phyloP scores from a whole-genome alignment of 2,888 invertebrate genomes.

The Gerosis bhagava region DNA sequence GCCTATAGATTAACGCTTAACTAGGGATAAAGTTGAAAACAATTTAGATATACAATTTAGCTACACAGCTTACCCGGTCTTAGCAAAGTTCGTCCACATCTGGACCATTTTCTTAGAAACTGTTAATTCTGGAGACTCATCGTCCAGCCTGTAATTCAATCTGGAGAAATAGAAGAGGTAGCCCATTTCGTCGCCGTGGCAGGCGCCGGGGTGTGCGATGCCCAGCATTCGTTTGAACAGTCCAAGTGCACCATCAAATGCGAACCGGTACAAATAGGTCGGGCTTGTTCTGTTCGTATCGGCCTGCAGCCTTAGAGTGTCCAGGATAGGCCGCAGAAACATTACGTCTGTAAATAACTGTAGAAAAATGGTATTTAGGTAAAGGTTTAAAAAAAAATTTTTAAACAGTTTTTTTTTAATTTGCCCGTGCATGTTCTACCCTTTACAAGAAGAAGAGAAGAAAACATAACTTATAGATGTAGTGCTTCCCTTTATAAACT shows the following conservation, averaged over 20 bases:
- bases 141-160: conserved; percentile 82
- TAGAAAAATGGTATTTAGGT: too few relatives aligned
- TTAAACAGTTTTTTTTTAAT: too few relatives aligned
- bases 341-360: conserved; percentile 84
- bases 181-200: conserved; percentile 85
- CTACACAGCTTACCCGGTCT: conserved; percentile 83
- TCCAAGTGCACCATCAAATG: conserved; percentile 84
- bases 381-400: too few relatives aligned
- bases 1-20: too few relatives aligned
- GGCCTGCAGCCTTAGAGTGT: conserved; percentile 72
- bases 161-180: conserved; percentile 85
- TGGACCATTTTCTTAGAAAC: conserved; percentile 83
- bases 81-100: conserved; percentile 86
- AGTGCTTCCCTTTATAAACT: too few relatives aligned
- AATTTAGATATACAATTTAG: too few relatives aligned
- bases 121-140: conserved; percentile 79
- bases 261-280: conserved; percentile 83
- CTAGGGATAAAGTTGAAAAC: too few relatives aligned
- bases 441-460: too few relatives aligned
- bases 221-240: conserved; percentile 84
- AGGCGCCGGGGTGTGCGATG: conserved; percentile 81
- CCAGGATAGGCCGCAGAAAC: conserved; percentile 82
- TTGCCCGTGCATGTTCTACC: too few relatives aligned
- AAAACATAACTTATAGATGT: too few relatives aligned
- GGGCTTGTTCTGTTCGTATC: conserved; percentile 70